Base-by-base conservation (phyloP, 2,888 invertebrate genomes). In the Synergus japonicus region DNA sequence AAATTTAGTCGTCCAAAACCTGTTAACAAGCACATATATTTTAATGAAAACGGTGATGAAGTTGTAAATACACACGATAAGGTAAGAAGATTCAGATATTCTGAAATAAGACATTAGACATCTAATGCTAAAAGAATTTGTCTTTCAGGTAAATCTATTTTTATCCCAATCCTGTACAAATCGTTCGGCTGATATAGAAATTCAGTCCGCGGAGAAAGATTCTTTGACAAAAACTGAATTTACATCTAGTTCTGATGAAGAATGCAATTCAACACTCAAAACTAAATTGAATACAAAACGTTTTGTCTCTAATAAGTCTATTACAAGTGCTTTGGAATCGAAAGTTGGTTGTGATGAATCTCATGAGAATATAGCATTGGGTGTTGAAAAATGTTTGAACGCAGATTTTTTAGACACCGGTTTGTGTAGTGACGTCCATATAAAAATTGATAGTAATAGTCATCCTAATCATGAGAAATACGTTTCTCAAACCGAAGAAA, bases 1-100 rank as follows among this genome's bases (percentile, higher is more conserved):
- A 90, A 90, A 85, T 82, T 89, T 15, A 88, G 81, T 67, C 92
- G 94, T 18, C 93, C 93, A 0, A 90, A 93, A 58, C 90, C 92
- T 77, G 92, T 91, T 76, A 92, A 94, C 9, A 94, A 93, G 86
- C 95, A 96, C 88, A 94, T 93, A 13, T 94, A 94, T 85, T 96
- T 95, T 85, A 95, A 96, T 88, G 95, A 95, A 69, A 95, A 95
- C 84, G 95, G 95, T 0, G 94, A 94, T 83, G 92, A 94, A 83
- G 91, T 93, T 60, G 87, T 90, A 3, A 92, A 91, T 78, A 90
- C 91, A 76, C 88, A 92, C 83, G 90, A 92, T 66, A 92, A 92
- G 89, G 92, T 90, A 80, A 83, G 64, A 12, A n/a, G 78, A 22
- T 78, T 58, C 37, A 67, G 5, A 22, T 4, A 12, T 60, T 9